Evolutionary conservation across 1,140 invertebrate species (phyloP), one percentile per base, ranked within the genome.

Genomic region (Heliconius hermathena): DNA sequence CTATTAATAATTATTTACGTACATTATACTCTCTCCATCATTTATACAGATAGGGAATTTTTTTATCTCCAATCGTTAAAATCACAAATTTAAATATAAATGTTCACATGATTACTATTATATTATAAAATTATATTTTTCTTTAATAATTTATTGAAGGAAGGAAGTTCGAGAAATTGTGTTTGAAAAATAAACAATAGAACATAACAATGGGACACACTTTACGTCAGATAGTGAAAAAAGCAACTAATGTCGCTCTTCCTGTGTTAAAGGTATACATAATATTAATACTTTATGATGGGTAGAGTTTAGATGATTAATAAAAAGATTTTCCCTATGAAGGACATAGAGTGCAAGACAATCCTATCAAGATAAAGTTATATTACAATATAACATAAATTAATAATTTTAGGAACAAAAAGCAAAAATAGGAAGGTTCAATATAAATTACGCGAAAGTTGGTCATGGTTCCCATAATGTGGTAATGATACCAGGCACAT

Each of bases 401-500:
- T 54, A 16, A 52, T 18, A 20, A 52, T 75, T 57, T 75, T 20
- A 92, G 90, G 91, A 92, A 77, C 79, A 88, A 52, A 87, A 83
- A 89, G 88, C 96, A 6, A 93, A 95, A 80, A 95, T 97, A 2
- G 94, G 95, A 78, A 95, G 95, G 3, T 82, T 91, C 26, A 91
- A 96, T 71, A 95, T 95, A 49, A 97, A 98, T 90, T 97, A 97
- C 93, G 94, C 97, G 13, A 96, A 96, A 91, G 95, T 96, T 71
- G 98, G 97, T 11, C 94, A 86, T 83, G 98, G 98, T 8, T 79
- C 95, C 0, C 96, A 97, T 84, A 95, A 95, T 72, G 83, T 98
- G 1, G 87, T 98, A 5, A 94, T 97, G 41, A 94, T 98, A 83
- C 98, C 97, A 8, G 97, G 97, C 74, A 96, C 96, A 0, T 87